phyloP scores from a whole-genome alignment of 1,140 invertebrate genomes.

The Bathynomus jamesi region DNA sequence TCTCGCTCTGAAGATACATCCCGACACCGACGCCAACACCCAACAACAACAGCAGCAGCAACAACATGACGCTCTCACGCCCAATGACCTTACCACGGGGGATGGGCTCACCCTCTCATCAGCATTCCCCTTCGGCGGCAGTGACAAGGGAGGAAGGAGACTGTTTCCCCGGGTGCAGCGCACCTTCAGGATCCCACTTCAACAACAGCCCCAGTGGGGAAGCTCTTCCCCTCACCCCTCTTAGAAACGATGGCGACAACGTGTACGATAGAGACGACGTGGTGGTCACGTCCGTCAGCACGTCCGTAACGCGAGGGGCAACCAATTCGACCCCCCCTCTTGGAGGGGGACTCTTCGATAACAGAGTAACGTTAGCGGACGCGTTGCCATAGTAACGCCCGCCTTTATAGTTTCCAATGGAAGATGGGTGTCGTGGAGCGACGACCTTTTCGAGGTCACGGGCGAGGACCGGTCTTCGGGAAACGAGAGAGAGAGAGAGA shows the following conservation, averaged over 20 bases:
- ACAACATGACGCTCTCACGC: too few species aligned
- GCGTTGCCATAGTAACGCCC: background rate
- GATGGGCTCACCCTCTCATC: background rate
- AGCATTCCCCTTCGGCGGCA: background rate
- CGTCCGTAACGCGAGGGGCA: background rate
- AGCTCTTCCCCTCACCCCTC: too few species aligned
- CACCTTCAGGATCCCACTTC: too few species aligned
- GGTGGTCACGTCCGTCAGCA: background rate
- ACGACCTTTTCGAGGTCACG: too few species aligned
- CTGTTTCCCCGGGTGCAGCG: too few species aligned
- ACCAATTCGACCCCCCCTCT: background rate
- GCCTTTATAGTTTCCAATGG: background rate
- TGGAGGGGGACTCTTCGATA: background rate
- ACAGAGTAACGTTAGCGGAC: background rate
- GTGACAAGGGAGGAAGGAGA: too few species aligned
- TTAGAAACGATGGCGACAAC: too few species aligned
- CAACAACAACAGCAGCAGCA: background rate
- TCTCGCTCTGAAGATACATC: slow-evolving; percentile 42
- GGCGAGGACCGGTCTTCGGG: too few species aligned
- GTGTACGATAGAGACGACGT: too few species aligned
- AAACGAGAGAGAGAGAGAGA: too few species aligned
- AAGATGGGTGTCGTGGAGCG: background rate
- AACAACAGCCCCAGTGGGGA: too few species aligned
- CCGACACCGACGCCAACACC: slow-evolving; percentile 16
- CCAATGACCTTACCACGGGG: background rate